Evolutionary conservation across 1,140 invertebrate genomes (phyloP).

Genomic region (Lepidostoma basale): DNA sequence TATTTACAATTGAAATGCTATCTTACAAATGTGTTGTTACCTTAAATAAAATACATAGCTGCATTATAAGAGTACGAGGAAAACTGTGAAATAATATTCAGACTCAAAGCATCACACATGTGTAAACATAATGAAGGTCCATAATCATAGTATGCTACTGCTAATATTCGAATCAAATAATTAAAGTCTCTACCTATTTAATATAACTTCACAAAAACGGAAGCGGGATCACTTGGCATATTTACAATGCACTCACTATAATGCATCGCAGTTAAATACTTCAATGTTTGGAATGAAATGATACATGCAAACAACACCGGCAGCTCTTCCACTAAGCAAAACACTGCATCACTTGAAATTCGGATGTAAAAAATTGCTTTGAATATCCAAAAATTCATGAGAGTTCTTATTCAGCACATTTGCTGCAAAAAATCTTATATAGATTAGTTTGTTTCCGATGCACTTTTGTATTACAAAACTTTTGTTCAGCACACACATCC

Average conservation of each 20-base stretch:
- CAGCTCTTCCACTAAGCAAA: background rate
- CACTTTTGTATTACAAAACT: background rate
- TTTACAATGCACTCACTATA: slow-evolving; percentile 30
- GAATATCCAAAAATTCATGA: background rate
- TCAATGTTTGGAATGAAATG: slow-evolving; percentile 33
- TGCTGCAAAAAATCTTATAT: background rate
- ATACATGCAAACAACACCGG: slow-evolving; percentile 5
- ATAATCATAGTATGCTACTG: slow-evolving; percentile 2
- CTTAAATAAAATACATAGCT: slow-evolving; percentile 19
- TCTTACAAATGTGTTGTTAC: slow-evolving; percentile 21
- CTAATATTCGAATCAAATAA: background rate
- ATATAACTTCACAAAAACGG: slow-evolving; percentile 43
- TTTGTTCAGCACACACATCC: background rate
- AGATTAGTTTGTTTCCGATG: background rate
- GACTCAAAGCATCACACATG: slow-evolving; percentile 39
- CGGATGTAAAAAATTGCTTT: background rate
- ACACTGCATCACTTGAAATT: slow-evolving; percentile 8
- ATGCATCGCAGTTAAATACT: slow-evolving; percentile 21
- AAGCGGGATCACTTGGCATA: slow-evolving; percentile 39
- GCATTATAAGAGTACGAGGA: slow-evolving; percentile 21
- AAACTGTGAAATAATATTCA: slow-evolving; percentile 32
- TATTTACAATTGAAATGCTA: slow-evolving; percentile 17
- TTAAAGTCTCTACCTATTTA: slow-evolving; percentile 5
- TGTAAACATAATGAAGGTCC: slow-evolving; percentile 28
- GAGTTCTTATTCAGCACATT: background rate